Conservation (phyloP, 2,888 invertebrate species). For the Spisula solida region DNA sequence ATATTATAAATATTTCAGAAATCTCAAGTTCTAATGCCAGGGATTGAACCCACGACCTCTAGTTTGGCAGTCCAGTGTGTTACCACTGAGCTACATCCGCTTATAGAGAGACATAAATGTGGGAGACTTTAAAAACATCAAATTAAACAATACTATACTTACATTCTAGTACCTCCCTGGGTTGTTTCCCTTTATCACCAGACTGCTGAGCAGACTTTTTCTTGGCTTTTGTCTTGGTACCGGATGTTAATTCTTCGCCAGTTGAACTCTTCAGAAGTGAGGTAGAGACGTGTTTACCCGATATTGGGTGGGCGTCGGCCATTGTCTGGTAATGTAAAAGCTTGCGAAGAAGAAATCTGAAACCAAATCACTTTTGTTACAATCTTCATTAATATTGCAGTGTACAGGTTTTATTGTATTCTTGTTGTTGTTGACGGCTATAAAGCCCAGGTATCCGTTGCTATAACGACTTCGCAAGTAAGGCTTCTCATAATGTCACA, state of each 20-base stretch:
- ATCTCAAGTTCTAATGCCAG: too few relatives aligned
- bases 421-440: too few relatives aligned
- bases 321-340: conserved; percentile 88
- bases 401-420: too few relatives aligned
- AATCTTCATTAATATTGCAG: background rate
- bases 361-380: conserved; percentile 22
- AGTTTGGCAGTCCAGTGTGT: too few relatives aligned
- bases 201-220: conserved; percentile 66
- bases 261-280: conserved; percentile 51
- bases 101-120: too few relatives aligned
- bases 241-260: conserved; percentile 56
- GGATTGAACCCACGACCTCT: too few relatives aligned
- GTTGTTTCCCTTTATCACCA: conserved; percentile 69
- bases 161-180: conserved; percentile 73
- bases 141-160: background rate
- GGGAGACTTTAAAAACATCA: background rate
- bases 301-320: conserved; percentile 73
- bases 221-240: conserved; percentile 69
- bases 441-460: too few relatives aligned
- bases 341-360: conserved; percentile 92
- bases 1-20: too few relatives aligned
- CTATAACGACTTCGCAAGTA: too few relatives aligned
- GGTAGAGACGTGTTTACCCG: conserved; percentile 55
- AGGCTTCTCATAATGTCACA: too few relatives aligned
- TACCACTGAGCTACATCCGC: too few relatives aligned